Base-by-base conservation (phyloP, 53 echinoderm and acorn worm species). In the Glandiceps talaboti region DNA sequence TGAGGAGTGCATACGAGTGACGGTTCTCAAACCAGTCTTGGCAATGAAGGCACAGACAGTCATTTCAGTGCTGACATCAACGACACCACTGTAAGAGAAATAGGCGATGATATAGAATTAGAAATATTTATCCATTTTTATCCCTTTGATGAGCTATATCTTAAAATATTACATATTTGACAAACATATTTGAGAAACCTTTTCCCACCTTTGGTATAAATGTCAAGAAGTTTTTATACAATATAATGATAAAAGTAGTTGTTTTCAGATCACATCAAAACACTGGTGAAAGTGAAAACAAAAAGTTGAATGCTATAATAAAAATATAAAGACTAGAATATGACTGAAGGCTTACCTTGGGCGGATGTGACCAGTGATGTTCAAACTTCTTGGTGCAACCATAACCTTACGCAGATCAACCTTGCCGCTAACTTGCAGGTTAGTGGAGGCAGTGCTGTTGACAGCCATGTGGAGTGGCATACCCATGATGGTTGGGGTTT, bases 391-490 rank as follows among this genome's bases (percentile, higher is more conserved):
- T 31, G 93, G 91, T 0, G 77, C 75, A 33, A 89, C 85, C 28
- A 87, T 33, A 76, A 89, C 30, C 29, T 93, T 87, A 28, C 89
- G 30, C 73, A 97, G 73, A 75, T 97, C 87, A 31, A 93, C 27
- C 75, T 87, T 93, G 28, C 97, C 97, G 0, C 85, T 79, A 0
- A 89, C 91, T 74, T 89, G 86, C 26, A 97, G 10, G 27, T 84
- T 74, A 30, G 83, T 74, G 33, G 86, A 86, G 31, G 87, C 30
- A 78, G 89, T 91, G 73, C 87, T 90, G 29, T 93, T 84, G 80
- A 97, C 82, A 73, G 86, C 81, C 25, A 97, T 30, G 76, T 82
- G 83, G 74, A 97, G 78, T n/a, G 93, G 93, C 76, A 97, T 78
- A 80, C 97, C 97, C 33, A 73, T 83, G 73, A 85, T 74, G 29